These are phyloP conservation scores for Entomyzon cyanotis DNA, from an alignment of 2,113 vertebrate genomes.

Conservation along the genomic window DNA sequence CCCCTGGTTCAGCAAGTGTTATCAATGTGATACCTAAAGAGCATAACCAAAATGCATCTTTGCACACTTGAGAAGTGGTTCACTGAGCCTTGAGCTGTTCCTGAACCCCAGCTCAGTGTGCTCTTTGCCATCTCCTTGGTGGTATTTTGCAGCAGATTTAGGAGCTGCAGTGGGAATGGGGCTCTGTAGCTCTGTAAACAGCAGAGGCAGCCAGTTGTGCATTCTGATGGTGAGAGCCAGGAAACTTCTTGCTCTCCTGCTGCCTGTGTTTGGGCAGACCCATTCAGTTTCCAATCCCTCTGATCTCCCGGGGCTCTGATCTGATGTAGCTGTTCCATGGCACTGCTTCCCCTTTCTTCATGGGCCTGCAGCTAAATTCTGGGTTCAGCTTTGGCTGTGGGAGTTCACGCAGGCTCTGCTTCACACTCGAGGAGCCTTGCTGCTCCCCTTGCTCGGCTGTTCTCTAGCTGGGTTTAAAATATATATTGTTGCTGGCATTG, in stretches of 20 bases:
- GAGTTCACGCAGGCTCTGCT: background rate
- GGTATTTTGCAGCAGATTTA: background rate
- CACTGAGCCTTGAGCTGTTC: background rate
- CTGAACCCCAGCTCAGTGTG: background rate
- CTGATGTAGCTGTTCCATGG: background rate
- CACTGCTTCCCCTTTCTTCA: background rate
- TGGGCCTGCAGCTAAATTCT: background rate
- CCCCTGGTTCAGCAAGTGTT: fast-evolving
- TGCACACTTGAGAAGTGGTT: fast-evolving
- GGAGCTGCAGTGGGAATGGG: fast-evolving
- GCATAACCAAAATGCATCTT: background rate
- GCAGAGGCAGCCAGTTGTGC: background rate
- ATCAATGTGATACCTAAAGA: background rate
- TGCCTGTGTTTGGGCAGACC: background rate
- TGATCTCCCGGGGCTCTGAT: background rate
- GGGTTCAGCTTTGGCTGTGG: background rate
- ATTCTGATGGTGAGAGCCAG: background rate
- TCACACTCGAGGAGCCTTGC: background rate
- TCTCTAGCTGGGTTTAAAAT: constrained; percentile 41
- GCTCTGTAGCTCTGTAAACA: fast-evolving
- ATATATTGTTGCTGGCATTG: constrained; percentile 37
- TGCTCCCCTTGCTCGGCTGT: constrained; percentile 10
- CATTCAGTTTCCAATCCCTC: background rate
- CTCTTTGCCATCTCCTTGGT: background rate
- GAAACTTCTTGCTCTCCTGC: background rate